A percentile compares a stretch with the other conserved stretches of the same genome.
Evolutionary conservation across 2,797 vertebrate species (phyloP).

Genomic region (Danio choprae): DNA sequence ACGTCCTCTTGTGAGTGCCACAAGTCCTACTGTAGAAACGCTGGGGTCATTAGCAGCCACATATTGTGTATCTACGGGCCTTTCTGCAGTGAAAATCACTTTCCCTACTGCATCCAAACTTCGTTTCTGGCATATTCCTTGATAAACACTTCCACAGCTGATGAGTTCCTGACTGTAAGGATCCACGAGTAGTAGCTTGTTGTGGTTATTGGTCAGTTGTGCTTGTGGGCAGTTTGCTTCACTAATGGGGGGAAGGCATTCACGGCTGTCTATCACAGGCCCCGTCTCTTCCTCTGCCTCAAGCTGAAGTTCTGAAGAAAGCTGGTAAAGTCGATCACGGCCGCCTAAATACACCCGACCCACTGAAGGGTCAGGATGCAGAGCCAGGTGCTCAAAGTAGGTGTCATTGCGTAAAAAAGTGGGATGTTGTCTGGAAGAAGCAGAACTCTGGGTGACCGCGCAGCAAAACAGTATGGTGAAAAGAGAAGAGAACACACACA

Average conservation of each 20-base stretch:
- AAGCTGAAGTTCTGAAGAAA: conserved; percentile 81
- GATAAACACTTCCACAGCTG: conserved; percentile 93
- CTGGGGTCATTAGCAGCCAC: conserved; percentile 95
- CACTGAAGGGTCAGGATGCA: conserved; percentile 84
- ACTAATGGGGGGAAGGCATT: conserved; percentile 92
- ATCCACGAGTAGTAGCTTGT: conserved; percentile 92
- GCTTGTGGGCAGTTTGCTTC: conserved; percentile 89
- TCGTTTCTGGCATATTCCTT: conserved; percentile 95
- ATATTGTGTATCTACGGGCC: conserved; percentile 94
- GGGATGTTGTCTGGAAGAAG: conserved; percentile 69
- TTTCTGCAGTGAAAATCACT: conserved; percentile 86
- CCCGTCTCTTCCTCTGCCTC: conserved; percentile 83
- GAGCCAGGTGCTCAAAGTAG: conserved; percentile 89
- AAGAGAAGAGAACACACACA: conserved; percentile 72
- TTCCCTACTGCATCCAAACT: conserved; percentile 77
- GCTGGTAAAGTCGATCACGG: conserved; percentile 90
- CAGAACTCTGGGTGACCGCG: conserved; percentile 57
- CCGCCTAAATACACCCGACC: conserved; percentile 92
- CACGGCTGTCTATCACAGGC: conserved; percentile 90
- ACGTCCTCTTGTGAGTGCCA: conserved; percentile 77
- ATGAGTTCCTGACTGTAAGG: conserved; percentile 86
- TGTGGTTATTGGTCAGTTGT: conserved; percentile 87
- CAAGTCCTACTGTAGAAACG: conserved; percentile 91
- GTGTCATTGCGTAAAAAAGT: conserved; percentile 83
- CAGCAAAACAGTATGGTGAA: conserved; percentile 74